phyloP scores from a whole-genome alignment of 2,797 vertebrate species.

The Fistularia commersonii region DNA sequence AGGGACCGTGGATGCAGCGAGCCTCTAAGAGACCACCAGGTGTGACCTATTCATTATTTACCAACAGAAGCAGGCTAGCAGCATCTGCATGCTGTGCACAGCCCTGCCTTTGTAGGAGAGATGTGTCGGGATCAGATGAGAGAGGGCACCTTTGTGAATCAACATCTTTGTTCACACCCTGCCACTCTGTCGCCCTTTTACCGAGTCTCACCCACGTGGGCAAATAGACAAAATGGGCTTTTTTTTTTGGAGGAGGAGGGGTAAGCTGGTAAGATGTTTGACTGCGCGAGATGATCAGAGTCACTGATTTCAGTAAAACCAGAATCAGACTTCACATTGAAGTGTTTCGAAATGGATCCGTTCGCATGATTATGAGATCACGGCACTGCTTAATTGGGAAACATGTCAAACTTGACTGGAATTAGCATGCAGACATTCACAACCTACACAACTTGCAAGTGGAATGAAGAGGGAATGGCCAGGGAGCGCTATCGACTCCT shows the following conservation, averaged over 20 bases:
- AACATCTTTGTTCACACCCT: slow-evolving; percentile 55
- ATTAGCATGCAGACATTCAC: no score
- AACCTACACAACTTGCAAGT: no score
- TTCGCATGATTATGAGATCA: no score
- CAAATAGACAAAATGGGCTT: slow-evolving; percentile 3
- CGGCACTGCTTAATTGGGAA: no score
- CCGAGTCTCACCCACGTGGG: not conserved
- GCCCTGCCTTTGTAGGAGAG: slow-evolving; percentile 51
- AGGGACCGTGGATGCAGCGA: slow-evolving; percentile 43
- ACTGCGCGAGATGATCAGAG: not conserved
- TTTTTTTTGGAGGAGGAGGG: not conserved
- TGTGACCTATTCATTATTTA: slow-evolving; percentile 74
- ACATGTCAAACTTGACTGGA: no score
- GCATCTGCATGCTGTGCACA: slow-evolving; percentile 50
- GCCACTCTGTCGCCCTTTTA: slow-evolving; percentile 26
- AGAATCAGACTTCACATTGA: slow-evolving; percentile 4
- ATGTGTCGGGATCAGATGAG: slow-evolving; percentile 59
- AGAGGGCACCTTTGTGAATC: slow-evolving; percentile 61
- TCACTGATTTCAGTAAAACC: not conserved
- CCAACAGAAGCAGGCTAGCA: slow-evolving; percentile 48
- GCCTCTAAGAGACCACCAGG: slow-evolving; percentile 63
- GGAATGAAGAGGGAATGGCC: no score
- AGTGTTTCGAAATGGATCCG: slow-evolving; percentile 1
- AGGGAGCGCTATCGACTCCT: no score
- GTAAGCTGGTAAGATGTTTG: not conserved